These are phyloP conservation scores for Typhlichthys eigenmanni DNA, from an alignment of 2,797 vertebrate species.

Conservation along the genomic window DNA sequence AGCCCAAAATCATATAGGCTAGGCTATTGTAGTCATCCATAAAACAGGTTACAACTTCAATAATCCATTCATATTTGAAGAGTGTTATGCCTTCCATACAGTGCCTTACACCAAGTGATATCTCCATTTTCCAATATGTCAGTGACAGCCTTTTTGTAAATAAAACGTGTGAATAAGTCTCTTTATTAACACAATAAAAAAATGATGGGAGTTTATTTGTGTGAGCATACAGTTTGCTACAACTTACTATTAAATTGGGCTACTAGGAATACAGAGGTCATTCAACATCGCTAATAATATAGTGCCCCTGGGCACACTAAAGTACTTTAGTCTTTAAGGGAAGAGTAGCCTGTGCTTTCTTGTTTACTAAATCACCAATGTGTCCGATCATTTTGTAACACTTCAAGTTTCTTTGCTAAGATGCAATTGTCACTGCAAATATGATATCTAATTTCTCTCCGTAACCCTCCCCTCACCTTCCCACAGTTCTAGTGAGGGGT, in stretches of 20 bases:
- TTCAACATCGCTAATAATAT: not conserved
- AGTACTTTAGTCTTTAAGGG: not conserved
- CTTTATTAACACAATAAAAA: not conserved
- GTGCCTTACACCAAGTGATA: conserved; percentile 19
- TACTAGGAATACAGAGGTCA: not conserved
- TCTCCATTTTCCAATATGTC: conserved; percentile 32
- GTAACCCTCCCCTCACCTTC: conserved; percentile 6
- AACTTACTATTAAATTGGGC: conserved; percentile 17
- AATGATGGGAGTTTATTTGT: conserved; percentile 17
- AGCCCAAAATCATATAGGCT: not conserved
- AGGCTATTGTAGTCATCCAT: not conserved
- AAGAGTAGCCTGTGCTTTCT: conserved; percentile 18
- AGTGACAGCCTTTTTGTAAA: conserved; percentile 18
- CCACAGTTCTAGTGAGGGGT: conserved; percentile 13
- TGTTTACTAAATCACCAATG: conserved; percentile 22
- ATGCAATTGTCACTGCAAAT: conserved; percentile 26
- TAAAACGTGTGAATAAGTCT: not conserved
- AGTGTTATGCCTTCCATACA: conserved; percentile 6
- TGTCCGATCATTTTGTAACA: conserved; percentile 19
- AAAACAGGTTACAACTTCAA: conserved; percentile 2
- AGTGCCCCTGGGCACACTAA: conserved; percentile 4
- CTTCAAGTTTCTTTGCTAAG: conserved; percentile 12
- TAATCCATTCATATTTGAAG: conserved; percentile 2
- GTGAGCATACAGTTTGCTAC: not conserved
- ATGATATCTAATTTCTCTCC: conserved; percentile 8